These are phyloP conservation scores for Drosophila demipolita DNA, from an alignment of 2,888 invertebrate genomes.

Conservation along the genomic window DNA sequence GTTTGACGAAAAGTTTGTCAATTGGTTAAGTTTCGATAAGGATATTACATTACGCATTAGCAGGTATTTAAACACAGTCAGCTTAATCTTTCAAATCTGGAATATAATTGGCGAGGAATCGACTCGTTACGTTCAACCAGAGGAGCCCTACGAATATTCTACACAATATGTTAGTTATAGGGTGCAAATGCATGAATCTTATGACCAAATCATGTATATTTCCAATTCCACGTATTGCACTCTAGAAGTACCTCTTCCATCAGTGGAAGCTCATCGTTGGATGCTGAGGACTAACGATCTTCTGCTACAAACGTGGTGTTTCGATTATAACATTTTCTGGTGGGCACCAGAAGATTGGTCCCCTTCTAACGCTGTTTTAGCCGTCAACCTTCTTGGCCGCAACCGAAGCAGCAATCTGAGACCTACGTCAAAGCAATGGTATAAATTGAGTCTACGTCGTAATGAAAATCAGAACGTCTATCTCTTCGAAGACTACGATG, in stretches of 20 bases:
- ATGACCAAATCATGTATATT: not conserved
- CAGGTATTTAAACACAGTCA: not conserved
- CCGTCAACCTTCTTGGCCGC: slow-evolving; percentile 13
- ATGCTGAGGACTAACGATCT: slow-evolving; percentile 4
- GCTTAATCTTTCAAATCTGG: slow-evolving; percentile 9
- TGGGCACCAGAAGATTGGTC: slow-evolving; percentile 33
- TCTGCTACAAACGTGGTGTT: slow-evolving; percentile 33
- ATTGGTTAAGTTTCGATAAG: slow-evolving; percentile 34
- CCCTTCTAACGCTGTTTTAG: slow-evolving; percentile 20
- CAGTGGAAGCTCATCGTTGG: not conserved
- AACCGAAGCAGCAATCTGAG: not conserved
- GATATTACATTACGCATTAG: slow-evolving; percentile 6
- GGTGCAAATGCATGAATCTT: slow-evolving; percentile 9
- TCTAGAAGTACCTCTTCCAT: not conserved
- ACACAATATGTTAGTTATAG: not conserved
- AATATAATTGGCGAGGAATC: slow-evolving; percentile 12
- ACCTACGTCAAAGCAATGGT: not conserved
- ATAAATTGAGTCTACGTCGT: slow-evolving; percentile 5
- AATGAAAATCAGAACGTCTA: fast-evolving
- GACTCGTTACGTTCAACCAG: slow-evolving; percentile 10
- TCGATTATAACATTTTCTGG: slow-evolving; percentile 34
- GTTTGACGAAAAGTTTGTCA: not conserved
- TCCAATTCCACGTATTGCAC: slow-evolving; percentile 6
- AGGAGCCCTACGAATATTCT: slow-evolving; percentile 15
- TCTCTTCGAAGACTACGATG: slow-evolving; percentile 6